These are phyloP conservation scores for Heliothis virescens DNA, from an alignment of 1,140 invertebrate genomes.

Conservation along the genomic window DNA sequence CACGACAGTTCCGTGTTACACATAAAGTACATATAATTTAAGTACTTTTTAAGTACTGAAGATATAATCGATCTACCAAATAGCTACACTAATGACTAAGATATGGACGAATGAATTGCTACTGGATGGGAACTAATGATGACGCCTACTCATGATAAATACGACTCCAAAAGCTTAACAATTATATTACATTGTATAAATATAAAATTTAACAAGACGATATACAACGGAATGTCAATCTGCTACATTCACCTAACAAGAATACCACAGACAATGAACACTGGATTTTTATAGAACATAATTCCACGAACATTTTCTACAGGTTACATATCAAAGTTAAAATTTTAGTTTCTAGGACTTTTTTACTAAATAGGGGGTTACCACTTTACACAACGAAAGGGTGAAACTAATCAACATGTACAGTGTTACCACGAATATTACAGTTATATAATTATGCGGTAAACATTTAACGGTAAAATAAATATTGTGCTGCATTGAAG, in stretches of 20 bases:
- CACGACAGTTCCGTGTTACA: constrained; percentile 39
- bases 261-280: constrained; percentile 70
- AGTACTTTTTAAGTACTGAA: constrained; percentile 81
- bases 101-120: constrained; percentile 83
- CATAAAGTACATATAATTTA: constrained; percentile 53
- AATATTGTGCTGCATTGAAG: not conserved
- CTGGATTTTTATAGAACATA: constrained; percentile 55
- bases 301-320: constrained; percentile 42
- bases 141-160: constrained; percentile 60
- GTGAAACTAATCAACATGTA: constrained; percentile 20
- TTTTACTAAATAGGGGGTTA: constrained; percentile 44
- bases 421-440: constrained; percentile 36
- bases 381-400: constrained; percentile 44
- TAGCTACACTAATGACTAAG: constrained; percentile 80
- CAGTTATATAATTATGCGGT: not conserved
- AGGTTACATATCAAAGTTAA: not conserved
- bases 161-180: constrained; percentile 58
- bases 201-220: constrained; percentile 57
- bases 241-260: constrained; percentile 51
- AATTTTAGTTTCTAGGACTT: constrained; percentile 19
- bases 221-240: constrained; percentile 65
- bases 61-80: constrained; percentile 61
- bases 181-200: constrained; percentile 58
- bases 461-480: not conserved
- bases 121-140: constrained; percentile 69